Conservation (phyloP, 2,888 invertebrate genomes). For the Brachynemurus nebulosus region DNA sequence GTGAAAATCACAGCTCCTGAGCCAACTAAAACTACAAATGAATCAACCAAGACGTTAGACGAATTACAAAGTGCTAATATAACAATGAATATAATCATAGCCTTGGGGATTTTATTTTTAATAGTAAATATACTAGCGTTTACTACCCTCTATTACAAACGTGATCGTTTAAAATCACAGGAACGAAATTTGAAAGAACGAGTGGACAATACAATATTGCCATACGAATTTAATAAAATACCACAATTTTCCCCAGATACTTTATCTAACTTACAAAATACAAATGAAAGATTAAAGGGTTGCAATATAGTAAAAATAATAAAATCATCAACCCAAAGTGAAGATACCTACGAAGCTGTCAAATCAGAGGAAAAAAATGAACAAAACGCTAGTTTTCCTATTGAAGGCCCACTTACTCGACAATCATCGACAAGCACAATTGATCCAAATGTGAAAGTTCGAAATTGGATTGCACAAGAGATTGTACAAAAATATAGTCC, state of each 20-base stretch:
- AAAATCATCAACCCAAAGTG: constrained; percentile 33
- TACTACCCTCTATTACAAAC: constrained; percentile 51
- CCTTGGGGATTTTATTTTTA: constrained; percentile 55
- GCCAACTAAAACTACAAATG: constrained; percentile 23
- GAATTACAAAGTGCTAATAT: constrained; percentile 24
- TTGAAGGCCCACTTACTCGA: constrained; percentile 48
- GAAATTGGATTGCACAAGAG: constrained; percentile 75
- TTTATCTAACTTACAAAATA: constrained; percentile 29
- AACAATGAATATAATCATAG: constrained; percentile 38
- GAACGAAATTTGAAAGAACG: constrained; percentile 35
- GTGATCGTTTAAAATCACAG: constrained; percentile 39
- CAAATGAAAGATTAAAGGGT: constrained; percentile 32
- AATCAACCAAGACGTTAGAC: too few relatives aligned
- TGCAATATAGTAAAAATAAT: constrained; percentile 46
- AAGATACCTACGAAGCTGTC: constrained; percentile 36
- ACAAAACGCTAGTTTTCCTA: constrained; percentile 34
- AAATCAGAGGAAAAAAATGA: constrained; percentile 34
- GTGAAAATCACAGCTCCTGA: constrained; percentile 27
- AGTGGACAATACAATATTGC: constrained; percentile 35
- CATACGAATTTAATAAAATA: constrained; percentile 26
- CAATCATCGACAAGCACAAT: constrained; percentile 69
- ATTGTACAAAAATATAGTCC: constrained; percentile 60
- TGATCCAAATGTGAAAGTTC: constrained; percentile 74
- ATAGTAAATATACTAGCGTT: constrained; percentile 58
- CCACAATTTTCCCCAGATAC: constrained; percentile 24